Evolutionary conservation across 2,797 vertebrate genomes (phyloP), one percentile per base, ranked within the genome.

Genomic region (Acanthopagrus latus): DNA sequence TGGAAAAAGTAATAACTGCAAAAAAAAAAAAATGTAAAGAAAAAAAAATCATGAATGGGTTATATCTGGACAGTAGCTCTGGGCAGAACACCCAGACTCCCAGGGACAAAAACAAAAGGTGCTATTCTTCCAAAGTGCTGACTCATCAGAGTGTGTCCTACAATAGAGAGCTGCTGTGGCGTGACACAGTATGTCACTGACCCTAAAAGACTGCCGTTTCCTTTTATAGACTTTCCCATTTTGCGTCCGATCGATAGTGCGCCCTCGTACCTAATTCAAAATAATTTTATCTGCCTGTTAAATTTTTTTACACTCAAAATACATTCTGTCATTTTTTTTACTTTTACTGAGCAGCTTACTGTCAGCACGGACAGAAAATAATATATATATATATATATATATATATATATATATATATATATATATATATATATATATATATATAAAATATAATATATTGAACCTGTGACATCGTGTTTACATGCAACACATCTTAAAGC

Each of bases 41-140:
- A 78, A 68, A 78, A 3, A 0, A 69, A 87, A 71, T 76, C 65
- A 66, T 82, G 78, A 87, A 83, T 82, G 77, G 57, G 57, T 55
- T 76, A 47, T 83, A 63, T 87, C 74, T 84, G 78, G 73, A 60
- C 72, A 33, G 75, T 73, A 72, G 72, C 68, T 87, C 66, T 77
- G 84, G 70, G 65, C 80, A 85, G 51, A 87, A 83, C 77, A 86
- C 57, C 80, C 80, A 83, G 58, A 77, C 77, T 86, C 77, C 62
- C 80, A 60, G 80, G 64, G 63, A 81, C 73, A 83, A 88, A 93
- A 91, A 94, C 92, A 93, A 93, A 93, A 92, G 86, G 85, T 91
- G 87, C 84, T 89, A 67, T 91, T 93, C 86, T 85, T 64, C 43
- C 4, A 90, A 89, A 93, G 54, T 60, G 90, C 91, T 81, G 87